These are phyloP conservation scores for Aspidapion aeneum DNA, from an alignment of 2,888 invertebrate species.

Conservation along the genomic window DNA sequence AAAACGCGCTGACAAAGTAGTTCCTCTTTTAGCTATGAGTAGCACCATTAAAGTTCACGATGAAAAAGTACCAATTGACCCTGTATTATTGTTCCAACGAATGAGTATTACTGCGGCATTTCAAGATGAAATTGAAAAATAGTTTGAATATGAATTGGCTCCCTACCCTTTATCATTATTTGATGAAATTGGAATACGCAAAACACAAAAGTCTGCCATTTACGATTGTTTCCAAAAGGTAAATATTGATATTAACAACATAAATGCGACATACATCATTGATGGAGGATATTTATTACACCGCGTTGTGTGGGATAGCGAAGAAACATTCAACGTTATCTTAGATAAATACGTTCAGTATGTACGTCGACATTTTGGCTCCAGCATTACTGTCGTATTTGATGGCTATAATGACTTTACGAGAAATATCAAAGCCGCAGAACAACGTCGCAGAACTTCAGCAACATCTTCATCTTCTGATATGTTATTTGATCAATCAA, in stretches of 20 bases:
- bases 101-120: slow-evolving; percentile 7
- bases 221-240: slow-evolving; percentile 16
- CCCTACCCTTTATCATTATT: too few species aligned
- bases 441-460: slow-evolving; percentile 7
- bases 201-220: slow-evolving; percentile 21
- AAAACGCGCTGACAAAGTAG: slow-evolving; percentile 4
- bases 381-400: not conserved
- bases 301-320: slow-evolving; percentile 3
- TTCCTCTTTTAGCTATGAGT: too few species aligned
- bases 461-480: slow-evolving; percentile 3
- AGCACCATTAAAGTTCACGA: not conserved
- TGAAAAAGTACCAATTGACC: not conserved
- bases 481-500: slow-evolving; percentile 6
- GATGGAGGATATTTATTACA: slow-evolving; percentile 15
- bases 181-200: slow-evolving; percentile 19
- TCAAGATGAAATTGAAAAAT: slow-evolving; percentile 7
- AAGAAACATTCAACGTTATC: too few species aligned
- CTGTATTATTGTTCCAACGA: slow-evolving; percentile 11
- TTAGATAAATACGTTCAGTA: not conserved
- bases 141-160: slow-evolving; percentile 9
- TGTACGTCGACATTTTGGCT: slow-evolving; percentile 2
- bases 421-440: slow-evolving; percentile 11
- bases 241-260: slow-evolving; percentile 11
- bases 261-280: slow-evolving; percentile 16
- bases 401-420: slow-evolving; percentile 7